Base-by-base conservation (phyloP, 2,797 vertebrate species). In the Pantherophis alleghaniensis region DNA sequence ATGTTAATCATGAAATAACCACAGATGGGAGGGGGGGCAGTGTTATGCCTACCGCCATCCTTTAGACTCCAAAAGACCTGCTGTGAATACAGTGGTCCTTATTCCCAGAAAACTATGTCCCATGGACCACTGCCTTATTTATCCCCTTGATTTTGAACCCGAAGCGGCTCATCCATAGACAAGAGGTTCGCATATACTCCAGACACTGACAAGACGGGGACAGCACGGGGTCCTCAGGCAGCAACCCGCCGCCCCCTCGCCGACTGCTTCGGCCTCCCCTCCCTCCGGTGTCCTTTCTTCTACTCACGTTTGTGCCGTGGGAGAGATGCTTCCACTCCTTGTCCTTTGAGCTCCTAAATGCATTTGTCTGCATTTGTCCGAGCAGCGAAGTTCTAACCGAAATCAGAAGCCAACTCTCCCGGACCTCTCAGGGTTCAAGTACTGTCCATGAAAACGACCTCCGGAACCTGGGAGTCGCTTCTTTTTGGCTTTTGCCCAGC, bases 361-460 rank as follows among this genome's bases (percentile, higher is more conserved):
- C 99, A 99, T 99, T 99, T 99, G 99, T 99, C 98, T 99, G 98
- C 99, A 99, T 99, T 98, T 99, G 99, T 99, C 99, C 99, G 97
- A 98, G 98, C 98, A 98, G 98, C 98, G 98, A 98, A 98, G 98
- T 96, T 98, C 98, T 98, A 98, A 98, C 97, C 98, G 98, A 98
- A 99, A 99, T 98, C 98, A 98, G 98, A 98, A 99, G 98, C 97
- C 98, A 97, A 94, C 98, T 97, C 97, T 42, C 55, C 47, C 90
- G 95, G 96, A 97, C 96, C 96, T 97, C 96, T 96, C 97, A 96
- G 97, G 97, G 97, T 95, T 98, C 98, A 98, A 98, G 97, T 98
- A 97, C 98, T 97, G 97, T 95, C 97, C 97, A 97, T 97, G 96
- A 97, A 97, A 96, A 59, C 94, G 18, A 86, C 93, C 26, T 83